Conservation (phyloP, 2,888 invertebrate genomes). For the Ophioninae sp. region DNA sequence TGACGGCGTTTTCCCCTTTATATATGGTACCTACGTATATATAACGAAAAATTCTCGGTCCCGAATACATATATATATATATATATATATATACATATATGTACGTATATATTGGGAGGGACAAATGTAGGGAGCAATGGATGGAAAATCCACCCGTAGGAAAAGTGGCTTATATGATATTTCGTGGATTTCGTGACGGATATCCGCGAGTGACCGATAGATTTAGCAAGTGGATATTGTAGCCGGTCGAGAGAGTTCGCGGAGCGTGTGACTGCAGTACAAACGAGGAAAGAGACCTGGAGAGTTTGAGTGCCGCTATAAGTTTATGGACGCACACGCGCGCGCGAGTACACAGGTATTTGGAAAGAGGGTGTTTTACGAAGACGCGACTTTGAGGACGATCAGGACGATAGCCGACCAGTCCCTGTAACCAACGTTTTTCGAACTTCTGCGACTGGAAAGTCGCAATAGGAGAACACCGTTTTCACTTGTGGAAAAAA, state of each 20-base stretch:
- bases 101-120: slow-evolving; percentile 2
- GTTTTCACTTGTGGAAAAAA: no score
- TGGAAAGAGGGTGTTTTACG: no score
- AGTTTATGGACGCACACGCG: not conserved
- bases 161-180: slow-evolving; percentile 76
- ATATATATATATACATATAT: no score
- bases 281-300: slow-evolving; percentile 57
- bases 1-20: slow-evolving; percentile 31
- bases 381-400: no score
- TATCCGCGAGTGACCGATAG: slow-evolving; percentile 75
- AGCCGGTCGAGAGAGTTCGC: slow-evolving; percentile 53
- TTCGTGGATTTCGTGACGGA: slow-evolving; percentile 76
- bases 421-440: no score
- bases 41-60: slow-evolving; percentile 18
- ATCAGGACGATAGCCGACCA: no score
- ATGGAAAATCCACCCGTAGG: slow-evolving; percentile 42
- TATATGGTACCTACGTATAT: slow-evolving; percentile 21
- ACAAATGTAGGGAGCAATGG: slow-evolving; percentile 25
- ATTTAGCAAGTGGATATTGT: slow-evolving; percentile 72
- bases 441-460: no score
- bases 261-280: slow-evolving; percentile 62
- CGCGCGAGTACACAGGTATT: no score
- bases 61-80: slow-evolving; percentile 21
- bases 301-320: slow-evolving; percentile 24
- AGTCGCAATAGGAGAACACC: no score